Evolutionary conservation across 2,797 vertebrate species (phyloP).

Genomic region (Columba guinea): DNA sequence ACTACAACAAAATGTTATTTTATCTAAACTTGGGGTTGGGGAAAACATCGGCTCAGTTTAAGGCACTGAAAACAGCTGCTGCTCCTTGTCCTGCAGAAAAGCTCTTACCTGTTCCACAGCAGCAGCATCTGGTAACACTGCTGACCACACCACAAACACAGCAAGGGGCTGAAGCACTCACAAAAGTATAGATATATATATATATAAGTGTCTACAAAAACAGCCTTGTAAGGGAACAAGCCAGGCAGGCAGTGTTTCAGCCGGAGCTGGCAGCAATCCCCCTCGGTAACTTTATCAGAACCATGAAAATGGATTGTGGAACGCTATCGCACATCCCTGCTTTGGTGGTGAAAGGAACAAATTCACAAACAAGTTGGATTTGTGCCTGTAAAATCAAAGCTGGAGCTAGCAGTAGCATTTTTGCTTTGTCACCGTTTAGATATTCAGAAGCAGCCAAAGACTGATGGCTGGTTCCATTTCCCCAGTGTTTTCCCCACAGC

Average conservation of each 20-base stretch:
- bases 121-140: not conserved
- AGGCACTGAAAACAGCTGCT: not conserved
- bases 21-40: not conserved
- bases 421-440: not conserved
- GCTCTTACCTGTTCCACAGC: not conserved
- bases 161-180: not conserved
- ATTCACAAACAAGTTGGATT: not conserved
- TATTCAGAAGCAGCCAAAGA: not conserved
- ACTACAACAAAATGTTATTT: not conserved
- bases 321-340: not conserved
- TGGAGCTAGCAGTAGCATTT: not conserved
- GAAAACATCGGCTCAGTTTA: not conserved
- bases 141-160: not conserved
- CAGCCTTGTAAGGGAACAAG: not conserved
- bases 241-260: not conserved
- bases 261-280: not conserved
- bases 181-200: not conserved
- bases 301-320: not conserved
- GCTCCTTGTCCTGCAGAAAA: not conserved
- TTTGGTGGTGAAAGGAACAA: not conserved
- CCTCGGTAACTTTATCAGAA: not conserved
- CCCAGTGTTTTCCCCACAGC: not conserved
- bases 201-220: not conserved
- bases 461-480: not conserved
- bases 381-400: conserved; percentile 22